These are phyloP conservation scores for Bradypus variegatus DNA, from an alignment of 2,797 vertebrate species.

Conservation along the genomic window DNA sequence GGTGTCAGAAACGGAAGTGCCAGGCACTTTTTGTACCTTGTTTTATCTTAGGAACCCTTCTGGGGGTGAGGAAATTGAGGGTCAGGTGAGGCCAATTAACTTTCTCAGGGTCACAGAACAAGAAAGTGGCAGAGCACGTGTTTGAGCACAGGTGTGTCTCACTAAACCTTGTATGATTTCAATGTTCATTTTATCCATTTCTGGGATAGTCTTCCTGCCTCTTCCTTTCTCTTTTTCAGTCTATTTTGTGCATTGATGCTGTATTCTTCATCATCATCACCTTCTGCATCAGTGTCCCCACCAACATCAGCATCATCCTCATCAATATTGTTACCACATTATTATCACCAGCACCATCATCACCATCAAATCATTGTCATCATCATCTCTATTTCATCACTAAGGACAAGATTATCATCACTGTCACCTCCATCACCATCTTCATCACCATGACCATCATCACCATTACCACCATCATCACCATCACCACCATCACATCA, in stretches of 20 bases:
- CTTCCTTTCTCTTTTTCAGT: background rate
- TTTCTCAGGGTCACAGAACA: background rate
- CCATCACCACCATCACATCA: background rate
- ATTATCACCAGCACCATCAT: background rate
- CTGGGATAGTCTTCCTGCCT: background rate
- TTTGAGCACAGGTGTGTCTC: background rate
- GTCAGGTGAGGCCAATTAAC: background rate
- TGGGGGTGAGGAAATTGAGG: background rate
- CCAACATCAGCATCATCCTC: background rate
- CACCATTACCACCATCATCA: too few relatives aligned
- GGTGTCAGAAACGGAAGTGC: background rate
- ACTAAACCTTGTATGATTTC: background rate
- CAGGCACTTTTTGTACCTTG: background rate
- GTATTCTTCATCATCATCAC: background rate
- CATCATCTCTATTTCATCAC: too few relatives aligned
- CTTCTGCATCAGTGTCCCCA: background rate
- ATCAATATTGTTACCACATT: background rate
- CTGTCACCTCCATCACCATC: background rate
- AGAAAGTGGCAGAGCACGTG: background rate
- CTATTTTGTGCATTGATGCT: background rate
- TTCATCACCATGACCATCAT: too few relatives aligned
- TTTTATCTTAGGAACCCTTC: background rate
- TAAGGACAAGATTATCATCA: too few relatives aligned
- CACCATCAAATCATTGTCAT: too few relatives aligned
- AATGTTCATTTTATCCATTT: background rate